phyloP scores from a whole-genome alignment of 2,888 invertebrate genomes.

The Parnassius apollo region DNA sequence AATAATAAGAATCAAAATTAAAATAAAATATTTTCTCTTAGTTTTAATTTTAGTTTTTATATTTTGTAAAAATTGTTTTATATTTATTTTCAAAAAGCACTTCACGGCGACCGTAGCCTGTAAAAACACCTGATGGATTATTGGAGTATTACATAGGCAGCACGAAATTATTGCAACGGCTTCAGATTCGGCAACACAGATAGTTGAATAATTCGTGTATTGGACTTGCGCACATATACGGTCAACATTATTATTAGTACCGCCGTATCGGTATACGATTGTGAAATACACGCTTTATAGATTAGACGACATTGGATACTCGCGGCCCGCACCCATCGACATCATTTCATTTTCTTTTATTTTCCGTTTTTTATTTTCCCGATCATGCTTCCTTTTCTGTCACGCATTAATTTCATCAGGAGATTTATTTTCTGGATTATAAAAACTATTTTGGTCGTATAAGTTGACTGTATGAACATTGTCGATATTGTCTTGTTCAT shows the following conservation, averaged over 20 bases:
- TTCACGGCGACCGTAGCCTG: slow-evolving; percentile 34
- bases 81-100: slow-evolving; percentile 34
- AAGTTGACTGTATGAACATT: slow-evolving; percentile 65
- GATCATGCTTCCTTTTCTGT: slow-evolving; percentile 68
- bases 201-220: slow-evolving; percentile 29
- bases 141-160: slow-evolving; percentile 56
- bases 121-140: slow-evolving; percentile 54
- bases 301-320: slow-evolving; percentile 35
- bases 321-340: slow-evolving; percentile 67
- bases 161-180: slow-evolving; percentile 52
- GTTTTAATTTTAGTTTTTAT: not conserved
- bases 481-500: slow-evolving; percentile 76
- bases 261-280: not conserved
- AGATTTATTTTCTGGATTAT: slow-evolving; percentile 40
- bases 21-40: slow-evolving; percentile 28
- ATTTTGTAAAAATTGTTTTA: slow-evolving; percentile 15
- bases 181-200: slow-evolving; percentile 47
- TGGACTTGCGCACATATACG: slow-evolving; percentile 18
- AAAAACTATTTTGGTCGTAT: slow-evolving; percentile 82
- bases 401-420: slow-evolving; percentile 55
- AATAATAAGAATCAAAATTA: not conserved
- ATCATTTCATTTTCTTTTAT: slow-evolving; percentile 46
- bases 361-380: slow-evolving; percentile 49
- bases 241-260: slow-evolving; percentile 22
- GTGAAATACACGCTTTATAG: slow-evolving; percentile 28